These are phyloP conservation scores for Microtus ochrogaster DNA, from an alignment of 2,113 vertebrate species.

Conservation along the genomic window DNA sequence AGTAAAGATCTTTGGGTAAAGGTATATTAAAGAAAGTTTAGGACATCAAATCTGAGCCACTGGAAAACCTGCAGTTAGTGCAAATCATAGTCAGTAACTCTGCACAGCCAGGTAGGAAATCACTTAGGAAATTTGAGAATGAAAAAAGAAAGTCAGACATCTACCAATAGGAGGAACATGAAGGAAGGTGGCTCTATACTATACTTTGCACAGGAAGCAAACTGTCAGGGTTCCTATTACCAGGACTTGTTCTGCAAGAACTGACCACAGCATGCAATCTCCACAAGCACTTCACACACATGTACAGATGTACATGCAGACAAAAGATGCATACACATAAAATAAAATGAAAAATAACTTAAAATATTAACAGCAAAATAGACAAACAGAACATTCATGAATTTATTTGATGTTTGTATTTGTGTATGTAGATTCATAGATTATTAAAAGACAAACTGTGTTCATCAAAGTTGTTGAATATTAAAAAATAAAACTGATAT, in stretches of 20 bases:
- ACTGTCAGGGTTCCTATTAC: neutral
- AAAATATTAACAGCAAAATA: neutral
- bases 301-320: too few species aligned
- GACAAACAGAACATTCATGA: neutral
- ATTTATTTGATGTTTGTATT: neutral
- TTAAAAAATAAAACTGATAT: neutral
- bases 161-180: neutral
- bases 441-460: constrained; percentile 21
- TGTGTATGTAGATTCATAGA: neutral
- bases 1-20: neutral
- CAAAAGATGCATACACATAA: neutral
- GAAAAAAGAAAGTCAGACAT: neutral
- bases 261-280: neutral
- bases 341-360: neutral
- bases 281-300: neutral
- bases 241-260: neutral
- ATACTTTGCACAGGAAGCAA: neutral
- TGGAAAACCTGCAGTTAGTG: neutral
- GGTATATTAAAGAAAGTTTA: neutral
- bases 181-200: neutral
- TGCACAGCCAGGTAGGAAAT: neutral
- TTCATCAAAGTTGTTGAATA: neutral
- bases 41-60: neutral
- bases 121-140: neutral
- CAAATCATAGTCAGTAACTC: neutral